Evolutionary conservation across 2,113 vertebrate genomes (phyloP), one percentile per base, ranked within the genome.

Genomic region (Mionectes macconnelli): DNA sequence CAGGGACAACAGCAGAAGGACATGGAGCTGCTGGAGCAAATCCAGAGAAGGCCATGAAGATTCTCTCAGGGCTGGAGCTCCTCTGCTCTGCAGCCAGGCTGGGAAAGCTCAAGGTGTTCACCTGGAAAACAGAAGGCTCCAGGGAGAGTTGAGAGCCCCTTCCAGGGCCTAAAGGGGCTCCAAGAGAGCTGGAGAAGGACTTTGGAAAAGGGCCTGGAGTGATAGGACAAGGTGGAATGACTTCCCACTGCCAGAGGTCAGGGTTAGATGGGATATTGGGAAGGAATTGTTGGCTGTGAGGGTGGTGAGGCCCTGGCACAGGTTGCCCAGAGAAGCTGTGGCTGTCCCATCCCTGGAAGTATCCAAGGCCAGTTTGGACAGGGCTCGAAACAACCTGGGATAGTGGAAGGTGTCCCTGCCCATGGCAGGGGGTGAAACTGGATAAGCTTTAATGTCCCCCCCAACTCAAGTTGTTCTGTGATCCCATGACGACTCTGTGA

Each of bases 31-130:
- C 44, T 35, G 79, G 9, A 20, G 8, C 2, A 5, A 44, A 0
- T 1, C 40, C 47, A 25, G 55, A 25, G 80, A 15, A 42, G 4
- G 0, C 20, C 9, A 1, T 0, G 9, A 66, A 16, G 56, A 27
- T 53, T 56, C 31, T 35, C 2, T 37, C 12, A 64, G 31, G 31
- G 45, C 67, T 59, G 79, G 64, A 64, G 31, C 18, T 10, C 49
- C 60, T 62, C 60, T 62, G 37, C 37, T 28, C 35, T 40, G 40
- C 25, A 40, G 47, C 23, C 47, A 40, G 45, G 42, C 55, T 60
- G 55, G 67, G 37, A 69, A 8, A 81, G 17, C 64, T 82, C 66
- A 53, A 53, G 3, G 5, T 8, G 66, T 6, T n/a, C 64, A 5
- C 52, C 35, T 69, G 78, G 28, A 69, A 6, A 69, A 31, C 52